These are phyloP conservation scores for Lasioglossum pauxillum DNA, from an alignment of 2,888 invertebrate species.

Conservation along the genomic window DNA sequence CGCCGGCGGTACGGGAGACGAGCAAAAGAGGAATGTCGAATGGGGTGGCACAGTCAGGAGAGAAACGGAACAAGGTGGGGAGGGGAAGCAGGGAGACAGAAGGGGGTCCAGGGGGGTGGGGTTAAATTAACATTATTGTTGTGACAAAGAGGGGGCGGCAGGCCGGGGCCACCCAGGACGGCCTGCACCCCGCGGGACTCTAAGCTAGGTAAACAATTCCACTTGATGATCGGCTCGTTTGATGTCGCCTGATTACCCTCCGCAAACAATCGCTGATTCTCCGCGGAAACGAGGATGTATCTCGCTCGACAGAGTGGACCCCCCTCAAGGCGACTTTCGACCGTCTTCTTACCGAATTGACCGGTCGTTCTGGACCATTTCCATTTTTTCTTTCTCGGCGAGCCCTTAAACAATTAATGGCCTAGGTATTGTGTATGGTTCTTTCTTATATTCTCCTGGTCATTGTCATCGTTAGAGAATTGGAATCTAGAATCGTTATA, in stretches of 20 bases:
- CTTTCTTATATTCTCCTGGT: neutral
- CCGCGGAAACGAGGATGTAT: conserved; percentile 66
- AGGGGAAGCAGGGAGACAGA: neutral
- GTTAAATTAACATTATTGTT: conserved; percentile 85
- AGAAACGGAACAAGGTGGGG: neutral
- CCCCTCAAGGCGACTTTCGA: conserved; percentile 17
- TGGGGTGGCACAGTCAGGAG: conserved; percentile 15
- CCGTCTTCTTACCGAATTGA: conserved; percentile 45
- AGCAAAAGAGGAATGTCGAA: conserved; percentile 60
- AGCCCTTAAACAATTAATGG: neutral
- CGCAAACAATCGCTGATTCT: conserved; percentile 83
- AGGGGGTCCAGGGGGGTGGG: conserved; percentile 50
- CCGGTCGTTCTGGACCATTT: conserved; percentile 47
- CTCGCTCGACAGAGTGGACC: neutral
- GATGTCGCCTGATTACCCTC: conserved; percentile 84
- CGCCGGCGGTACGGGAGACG: conserved; percentile 73
- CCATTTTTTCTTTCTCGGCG: neutral
- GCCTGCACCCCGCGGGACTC: conserved; percentile 73
- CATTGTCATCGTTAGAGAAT: neutral
- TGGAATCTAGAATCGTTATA: neutral
- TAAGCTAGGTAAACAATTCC: conserved; percentile 83
- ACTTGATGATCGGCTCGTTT: conserved; percentile 84
- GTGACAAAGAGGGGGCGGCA: conserved; percentile 80
- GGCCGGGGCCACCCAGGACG: conserved; percentile 71
- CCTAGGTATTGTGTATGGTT: neutral